Evolutionary conservation across 2,797 vertebrate species (phyloP), one percentile per base, ranked within the genome.

Genomic region (Lepus townsendii): DNA sequence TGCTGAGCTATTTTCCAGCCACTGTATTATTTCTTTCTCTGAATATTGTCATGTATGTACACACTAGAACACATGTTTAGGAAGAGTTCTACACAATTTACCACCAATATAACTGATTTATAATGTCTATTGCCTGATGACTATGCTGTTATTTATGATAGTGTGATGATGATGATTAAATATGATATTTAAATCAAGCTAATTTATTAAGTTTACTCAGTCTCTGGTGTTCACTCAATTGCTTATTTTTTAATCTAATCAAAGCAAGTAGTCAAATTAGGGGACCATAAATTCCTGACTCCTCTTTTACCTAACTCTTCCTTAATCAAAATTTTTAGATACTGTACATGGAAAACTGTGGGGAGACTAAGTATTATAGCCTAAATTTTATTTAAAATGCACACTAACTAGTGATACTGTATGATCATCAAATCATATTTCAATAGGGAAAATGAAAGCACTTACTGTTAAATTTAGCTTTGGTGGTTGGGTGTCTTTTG

Each of bases 381-480:
- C 42, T 65, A 14, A 76, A 32, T 69, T 90, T 71, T 86, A 86
- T 27, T 93, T 90, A 86, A 90, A 93, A 57, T 77, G 42, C 22
- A 42, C 2, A 24, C 86, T 52, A 76, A 80, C 69, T 75, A 16
- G 63, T 76, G 10, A 32, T 85, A 35, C 38, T 90, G 83, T 54
- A 76, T 82, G 27, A 62, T 80, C 19, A 54, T 11, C 7, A 82
- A 63, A 79, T 52, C 16, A 62, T 80, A 62, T 73, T 63, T 72
- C 63, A 54, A 68, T 5, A 54, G 27, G 32, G 90, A 85, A 79
- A 75, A 42, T 75, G 8, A 38, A 69, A 57, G 17, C 73, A 73
- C 12, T 50, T 52, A 69, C 42, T 82, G 16, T 57, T 85, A 88
- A 54, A 68, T 27, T 63, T 69, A 93, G 65, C 57, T 72, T 11